Percentiles rank a stretch among this genome's conserved stretches.
phyloP scores from a whole-genome alignment of 2,797 vertebrate genomes.

The Gorsachius magnificus region DNA sequence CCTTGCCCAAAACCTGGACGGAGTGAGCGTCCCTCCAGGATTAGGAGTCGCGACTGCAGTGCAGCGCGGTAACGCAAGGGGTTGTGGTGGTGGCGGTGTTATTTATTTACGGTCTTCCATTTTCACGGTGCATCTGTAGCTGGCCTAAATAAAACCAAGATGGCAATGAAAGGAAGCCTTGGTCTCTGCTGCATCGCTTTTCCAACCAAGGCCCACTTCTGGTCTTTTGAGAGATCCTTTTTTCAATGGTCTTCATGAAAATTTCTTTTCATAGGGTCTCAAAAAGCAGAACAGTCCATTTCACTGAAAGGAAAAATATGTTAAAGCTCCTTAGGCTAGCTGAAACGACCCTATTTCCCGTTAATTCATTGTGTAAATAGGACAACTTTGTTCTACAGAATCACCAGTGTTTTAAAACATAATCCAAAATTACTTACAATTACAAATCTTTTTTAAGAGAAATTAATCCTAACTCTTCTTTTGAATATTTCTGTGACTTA shows the following conservation, averaged over 20 bases:
- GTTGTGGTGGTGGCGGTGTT: no score
- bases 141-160: not conserved
- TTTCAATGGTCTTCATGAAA: fast-evolving
- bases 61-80: fast-evolving
- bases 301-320: not conserved
- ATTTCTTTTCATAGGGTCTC: not conserved
- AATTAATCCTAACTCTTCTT: not conserved
- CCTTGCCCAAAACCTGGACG: fast-evolving
- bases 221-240: not conserved
- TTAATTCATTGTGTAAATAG: not conserved
- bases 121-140: no score
- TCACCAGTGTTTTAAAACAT: fast-evolving
- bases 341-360: not conserved
- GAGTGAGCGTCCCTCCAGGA: fast-evolving
- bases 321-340: not conserved
- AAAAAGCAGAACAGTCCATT: not conserved
- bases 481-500: not conserved
- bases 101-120: fast-evolving
- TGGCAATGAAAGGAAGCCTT: not conserved
- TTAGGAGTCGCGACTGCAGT: fast-evolving
- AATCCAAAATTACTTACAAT: not conserved
- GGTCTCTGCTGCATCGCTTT: not conserved
- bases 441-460: not conserved
- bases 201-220: fast-evolving
- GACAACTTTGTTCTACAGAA: not conserved